Evolutionary conservation across 2,888 invertebrate species (phyloP), one percentile per base, ranked within the genome.

Genomic region (Drosophila seclusa): DNA sequence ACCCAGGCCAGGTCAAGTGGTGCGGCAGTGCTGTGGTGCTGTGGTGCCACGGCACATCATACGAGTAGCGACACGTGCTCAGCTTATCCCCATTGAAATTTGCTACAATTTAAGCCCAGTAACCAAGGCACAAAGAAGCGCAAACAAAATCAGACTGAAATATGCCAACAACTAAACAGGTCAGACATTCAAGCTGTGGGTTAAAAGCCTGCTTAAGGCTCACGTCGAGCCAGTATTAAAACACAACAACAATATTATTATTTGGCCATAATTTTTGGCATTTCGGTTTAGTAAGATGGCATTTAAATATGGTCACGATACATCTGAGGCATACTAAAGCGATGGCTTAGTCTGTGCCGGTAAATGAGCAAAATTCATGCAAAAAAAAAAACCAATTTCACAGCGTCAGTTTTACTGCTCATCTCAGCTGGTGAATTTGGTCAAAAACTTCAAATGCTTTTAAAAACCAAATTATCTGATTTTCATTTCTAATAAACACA

Each of bases 31-130:
- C 4, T 32, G 32, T 31, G 13, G 21, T 45, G 45, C 45, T 21
- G 32, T 27, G 24, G 24, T 13, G 24, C 24, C 7, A 29, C 21
- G 34, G n/a, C 29, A 49, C 49, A 60, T n/a, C 63, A 42, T 21
- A 49, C 32, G 29, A 69, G 61, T 40, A 2, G 36, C 36, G 50
- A 32, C 55, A 70, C 70, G 55, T 69, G 70, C 32, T 29, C 27
- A 38, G 52, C 55, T 61, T 52, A 55, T 50, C 36, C 50, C 36
- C 38, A 42, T 57, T 61, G 36, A 53, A 53, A 53, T 53, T 40
- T 58, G 52, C 29, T 16, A 8, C 52, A 57, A 42, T 69, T 62
- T 52, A 62, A 62, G 38, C 38, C n/a, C 55, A 55, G 27, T 40
- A 60, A 68, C 36, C 42, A 31, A 36, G 10, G 5, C 18, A 31